Evolutionary conservation across 2,113 vertebrate genomes (phyloP).

Genomic region (Thermophis baileyi): DNA sequence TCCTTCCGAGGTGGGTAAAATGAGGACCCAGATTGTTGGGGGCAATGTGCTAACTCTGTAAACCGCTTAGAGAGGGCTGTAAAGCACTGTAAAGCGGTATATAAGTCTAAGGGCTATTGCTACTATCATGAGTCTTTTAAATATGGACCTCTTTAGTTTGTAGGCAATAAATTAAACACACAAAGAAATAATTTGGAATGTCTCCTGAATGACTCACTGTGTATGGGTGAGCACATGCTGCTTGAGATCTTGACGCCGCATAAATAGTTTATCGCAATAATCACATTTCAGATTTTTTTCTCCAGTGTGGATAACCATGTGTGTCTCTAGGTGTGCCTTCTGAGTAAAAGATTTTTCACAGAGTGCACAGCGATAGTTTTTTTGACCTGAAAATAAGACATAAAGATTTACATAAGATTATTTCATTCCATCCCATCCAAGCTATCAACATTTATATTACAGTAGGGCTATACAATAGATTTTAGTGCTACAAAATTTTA

Average conservation of each 20-base stretch:
- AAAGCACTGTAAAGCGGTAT: too few species aligned
- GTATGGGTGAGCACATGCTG: constrained; percentile 95
- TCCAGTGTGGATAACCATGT: constrained; percentile 94
- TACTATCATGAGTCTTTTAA: neutral
- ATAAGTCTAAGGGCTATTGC: too few species aligned
- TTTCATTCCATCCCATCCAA: neutral
- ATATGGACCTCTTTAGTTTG: neutral
- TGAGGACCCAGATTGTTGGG: too few species aligned
- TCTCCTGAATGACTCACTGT: constrained; percentile 73
- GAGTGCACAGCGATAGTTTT: constrained; percentile 90
- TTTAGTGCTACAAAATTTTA: neutral
- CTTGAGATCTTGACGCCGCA: constrained; percentile 93
- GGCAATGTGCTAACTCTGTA: too few species aligned
- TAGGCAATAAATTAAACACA: neutral
- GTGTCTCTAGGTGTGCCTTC: constrained; percentile 93
- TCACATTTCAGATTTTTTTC: constrained; percentile 96
- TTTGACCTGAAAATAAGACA: constrained; percentile 80
- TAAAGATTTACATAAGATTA: neutral
- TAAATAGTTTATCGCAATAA: constrained; percentile 91
- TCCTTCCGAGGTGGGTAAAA: too few species aligned
- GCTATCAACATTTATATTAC: neutral
- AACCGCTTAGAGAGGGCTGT: too few species aligned
- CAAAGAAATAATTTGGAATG: neutral
- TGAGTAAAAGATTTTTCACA: constrained; percentile 96
- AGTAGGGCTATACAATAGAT: neutral